A percentile compares a stretch with the other conserved stretches of the same genome.
Evolutionary conservation across 2,113 vertebrate species (phyloP).

Genomic region (Paracanthobrama guichenoti): DNA sequence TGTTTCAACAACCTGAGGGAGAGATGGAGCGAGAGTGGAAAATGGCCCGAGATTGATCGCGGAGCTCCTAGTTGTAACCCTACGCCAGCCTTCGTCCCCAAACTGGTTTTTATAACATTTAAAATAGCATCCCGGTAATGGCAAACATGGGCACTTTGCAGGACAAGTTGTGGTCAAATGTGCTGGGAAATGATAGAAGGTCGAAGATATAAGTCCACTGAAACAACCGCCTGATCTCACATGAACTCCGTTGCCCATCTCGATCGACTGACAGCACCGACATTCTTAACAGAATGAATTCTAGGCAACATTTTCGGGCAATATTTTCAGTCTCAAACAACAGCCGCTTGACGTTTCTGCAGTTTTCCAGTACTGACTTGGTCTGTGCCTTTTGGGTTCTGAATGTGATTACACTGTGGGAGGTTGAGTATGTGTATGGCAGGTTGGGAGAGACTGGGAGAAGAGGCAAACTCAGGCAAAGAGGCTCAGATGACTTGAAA

Average conservation of each 20-base stretch:
- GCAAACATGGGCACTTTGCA: constrained; percentile 69
- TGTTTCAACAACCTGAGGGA: constrained; percentile 72
- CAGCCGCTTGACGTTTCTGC: neutral
- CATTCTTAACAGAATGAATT: constrained; percentile 59
- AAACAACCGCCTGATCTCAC: constrained; percentile 64
- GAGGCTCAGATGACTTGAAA: constrained; percentile 30
- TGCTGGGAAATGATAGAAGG: constrained; percentile 72
- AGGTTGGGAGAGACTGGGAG: neutral
- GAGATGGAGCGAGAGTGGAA: constrained; percentile 61
- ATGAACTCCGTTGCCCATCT: constrained; percentile 64
- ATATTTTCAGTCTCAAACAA: constrained; percentile 17
- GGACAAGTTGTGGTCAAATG: constrained; percentile 72
- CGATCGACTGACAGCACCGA: constrained; percentile 61
- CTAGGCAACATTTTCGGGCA: constrained; percentile 41
- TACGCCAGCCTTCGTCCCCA: constrained; percentile 66
- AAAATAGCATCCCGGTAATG: constrained; percentile 75
- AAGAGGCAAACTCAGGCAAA: constrained; percentile 22
- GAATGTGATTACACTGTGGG: constrained; percentile 28
- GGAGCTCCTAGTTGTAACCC: constrained; percentile 71
- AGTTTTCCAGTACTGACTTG: constrained; percentile 5
- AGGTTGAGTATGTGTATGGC: constrained; percentile 28
- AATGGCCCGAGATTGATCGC: constrained; percentile 75
- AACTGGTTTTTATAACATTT: constrained; percentile 75
- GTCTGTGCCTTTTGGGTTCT: constrained; percentile 30
- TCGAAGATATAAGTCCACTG: constrained; percentile 69